Conservation (phyloP, 2,888 invertebrate species). For the Cheilosia vernalis region DNA sequence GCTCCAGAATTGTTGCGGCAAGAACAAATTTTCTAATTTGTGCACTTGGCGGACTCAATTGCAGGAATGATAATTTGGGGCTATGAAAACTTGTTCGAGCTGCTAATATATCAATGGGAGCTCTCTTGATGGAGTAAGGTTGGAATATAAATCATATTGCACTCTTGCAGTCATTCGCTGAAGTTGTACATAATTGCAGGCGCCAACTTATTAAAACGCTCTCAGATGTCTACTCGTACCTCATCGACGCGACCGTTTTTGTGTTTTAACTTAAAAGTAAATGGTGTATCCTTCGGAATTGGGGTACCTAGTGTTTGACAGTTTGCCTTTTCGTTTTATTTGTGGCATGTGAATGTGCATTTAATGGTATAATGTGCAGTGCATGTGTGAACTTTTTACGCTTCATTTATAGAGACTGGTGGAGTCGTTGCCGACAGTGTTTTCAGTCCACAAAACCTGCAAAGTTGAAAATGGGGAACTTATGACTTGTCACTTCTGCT, state of each 20-base stretch:
- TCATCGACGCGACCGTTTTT: neutral
- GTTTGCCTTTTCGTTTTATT: too few species aligned
- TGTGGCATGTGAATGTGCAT: too few species aligned
- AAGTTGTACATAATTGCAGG: conserved; percentile 63
- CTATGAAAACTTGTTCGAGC: conserved; percentile 18
- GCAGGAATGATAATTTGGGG: conserved; percentile 45
- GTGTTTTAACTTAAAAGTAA: neutral
- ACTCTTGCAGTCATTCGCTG: conserved; percentile 33
- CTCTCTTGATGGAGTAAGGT: conserved; percentile 20
- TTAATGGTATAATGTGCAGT: neutral
- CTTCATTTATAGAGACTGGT: too few species aligned
- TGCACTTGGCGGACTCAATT: conserved; percentile 21
- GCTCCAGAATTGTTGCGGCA: conserved; percentile 16
- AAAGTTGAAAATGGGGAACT: too few species aligned
- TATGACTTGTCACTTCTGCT: too few species aligned
- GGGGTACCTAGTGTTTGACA: neutral
- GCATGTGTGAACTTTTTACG: too few species aligned
- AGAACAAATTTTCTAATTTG: conserved; percentile 27
- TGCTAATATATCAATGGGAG: conserved; percentile 48
- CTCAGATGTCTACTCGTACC: neutral
- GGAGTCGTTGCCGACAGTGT: too few species aligned
- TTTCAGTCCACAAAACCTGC: too few species aligned
- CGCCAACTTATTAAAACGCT: conserved; percentile 49
- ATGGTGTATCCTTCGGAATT: neutral
- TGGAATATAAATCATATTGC: conserved; percentile 64